Evolutionary conservation across 2,113 vertebrate species (phyloP).

Genomic region (Regulus satrapa): DNA sequence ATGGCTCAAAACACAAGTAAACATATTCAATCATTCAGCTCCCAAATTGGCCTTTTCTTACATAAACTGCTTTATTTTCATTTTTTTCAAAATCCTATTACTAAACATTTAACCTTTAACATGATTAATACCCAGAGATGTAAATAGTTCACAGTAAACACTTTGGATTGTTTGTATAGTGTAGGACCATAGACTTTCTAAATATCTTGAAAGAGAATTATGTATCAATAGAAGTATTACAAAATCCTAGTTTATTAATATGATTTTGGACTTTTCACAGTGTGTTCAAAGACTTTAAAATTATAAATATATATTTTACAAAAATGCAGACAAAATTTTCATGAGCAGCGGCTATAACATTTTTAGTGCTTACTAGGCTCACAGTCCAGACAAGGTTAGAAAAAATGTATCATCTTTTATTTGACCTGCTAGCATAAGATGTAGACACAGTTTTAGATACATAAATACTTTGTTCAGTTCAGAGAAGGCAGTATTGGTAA

Average conservation of each 20-base stretch:
- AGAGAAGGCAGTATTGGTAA: not conserved
- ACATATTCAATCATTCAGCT: not conserved
- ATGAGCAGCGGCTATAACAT: not conserved
- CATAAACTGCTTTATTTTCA: not conserved
- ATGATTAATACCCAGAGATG: not conserved
- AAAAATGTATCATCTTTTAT: not conserved
- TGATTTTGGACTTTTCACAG: not conserved
- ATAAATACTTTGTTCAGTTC: not conserved
- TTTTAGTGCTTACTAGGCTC: not conserved
- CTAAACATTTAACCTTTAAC: not conserved
- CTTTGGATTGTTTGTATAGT: not conserved
- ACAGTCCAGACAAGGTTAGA: not conserved
- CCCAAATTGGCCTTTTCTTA: not conserved
- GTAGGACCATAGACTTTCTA: not conserved
- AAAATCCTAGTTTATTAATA: not conserved
- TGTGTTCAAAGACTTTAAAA: not conserved
- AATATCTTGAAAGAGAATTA: not conserved
- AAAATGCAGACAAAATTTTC: not conserved
- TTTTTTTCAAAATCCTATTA: not conserved
- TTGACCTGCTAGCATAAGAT: not conserved
- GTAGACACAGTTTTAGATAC: not conserved
- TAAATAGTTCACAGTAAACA: not conserved
- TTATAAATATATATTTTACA: not conserved
- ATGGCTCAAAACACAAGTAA: not conserved
- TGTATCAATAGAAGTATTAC: not conserved